Conservation (phyloP, 1,140 invertebrate species). For the Camponotus floridanus region DNA sequence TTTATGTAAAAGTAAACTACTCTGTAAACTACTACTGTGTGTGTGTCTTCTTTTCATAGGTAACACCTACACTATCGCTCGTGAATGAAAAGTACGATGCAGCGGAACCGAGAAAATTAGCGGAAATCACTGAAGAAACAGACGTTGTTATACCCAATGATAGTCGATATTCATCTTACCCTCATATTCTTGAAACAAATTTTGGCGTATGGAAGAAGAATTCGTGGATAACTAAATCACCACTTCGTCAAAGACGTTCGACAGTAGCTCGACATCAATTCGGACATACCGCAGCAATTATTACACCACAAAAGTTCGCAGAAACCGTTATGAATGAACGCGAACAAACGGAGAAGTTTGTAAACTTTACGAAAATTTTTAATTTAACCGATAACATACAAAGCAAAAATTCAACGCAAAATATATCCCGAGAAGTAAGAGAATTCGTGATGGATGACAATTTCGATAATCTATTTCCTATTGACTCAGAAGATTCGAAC, state of each 20-base stretch:
- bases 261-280: neutral
- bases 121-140: constrained; percentile 76
- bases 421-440: constrained; percentile 66
- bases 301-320: constrained; percentile 72
- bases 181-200: constrained; percentile 22
- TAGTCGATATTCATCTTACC: constrained; percentile 70
- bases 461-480: constrained; percentile 47
- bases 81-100: constrained; percentile 75
- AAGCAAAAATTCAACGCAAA: constrained; percentile 44
- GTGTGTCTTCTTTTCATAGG: constrained; percentile 35
- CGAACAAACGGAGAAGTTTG: constrained; percentile 20
- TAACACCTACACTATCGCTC: constrained; percentile 26
- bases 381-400: constrained; percentile 12
- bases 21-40: neutral
- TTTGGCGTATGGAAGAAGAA: constrained; percentile 81
- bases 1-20: too few species aligned
- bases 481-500: constrained; percentile 62
- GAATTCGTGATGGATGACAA: constrained; percentile 57
- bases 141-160: constrained; percentile 80
- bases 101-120: constrained; percentile 79
- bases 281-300: constrained; percentile 60
- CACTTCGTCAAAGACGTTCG: constrained; percentile 65
- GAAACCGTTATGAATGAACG: constrained; percentile 60
- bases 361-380: neutral
- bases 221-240: constrained; percentile 79